These are phyloP conservation scores for Torymus texanus DNA, from an alignment of 2,888 invertebrate genomes.

Conservation along the genomic window DNA sequence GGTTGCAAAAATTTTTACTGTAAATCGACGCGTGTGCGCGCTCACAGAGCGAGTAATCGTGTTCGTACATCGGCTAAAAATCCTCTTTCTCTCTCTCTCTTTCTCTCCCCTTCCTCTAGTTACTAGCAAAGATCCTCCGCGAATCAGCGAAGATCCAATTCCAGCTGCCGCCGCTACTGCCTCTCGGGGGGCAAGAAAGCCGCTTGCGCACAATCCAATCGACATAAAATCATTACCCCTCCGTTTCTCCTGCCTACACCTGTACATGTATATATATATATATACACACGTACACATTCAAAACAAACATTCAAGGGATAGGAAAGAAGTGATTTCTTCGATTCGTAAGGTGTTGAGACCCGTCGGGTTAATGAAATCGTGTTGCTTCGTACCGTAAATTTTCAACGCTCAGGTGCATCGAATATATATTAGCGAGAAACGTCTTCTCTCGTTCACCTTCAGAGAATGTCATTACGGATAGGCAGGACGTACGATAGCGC, in stretches of 20 bases:
- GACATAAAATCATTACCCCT: constrained; percentile 43
- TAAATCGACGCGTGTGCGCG: constrained; percentile 27
- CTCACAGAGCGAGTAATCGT: not conserved
- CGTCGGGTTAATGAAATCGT: no score
- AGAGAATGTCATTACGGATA: not conserved
- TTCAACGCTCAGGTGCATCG: not conserved
- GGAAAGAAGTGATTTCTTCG: not conserved
- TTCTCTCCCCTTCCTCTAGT: not conserved
- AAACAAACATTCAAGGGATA: constrained; percentile 26
- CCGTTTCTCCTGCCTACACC: not conserved
- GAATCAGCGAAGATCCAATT: constrained; percentile 38
- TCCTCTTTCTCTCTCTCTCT: not conserved
- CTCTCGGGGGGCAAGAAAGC: not conserved
- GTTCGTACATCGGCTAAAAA: constrained; percentile 29
- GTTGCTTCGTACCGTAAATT: no score
- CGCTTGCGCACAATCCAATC: constrained; percentile 34
- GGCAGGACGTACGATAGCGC: not conserved
- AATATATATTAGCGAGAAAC: not conserved
- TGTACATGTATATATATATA: no score
- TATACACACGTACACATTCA: not conserved
- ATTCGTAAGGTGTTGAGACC: not conserved
- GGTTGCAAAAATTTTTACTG: constrained; percentile 46
- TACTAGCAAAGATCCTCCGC: constrained; percentile 36
- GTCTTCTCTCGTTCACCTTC: not conserved
- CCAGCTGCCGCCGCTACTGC: constrained; percentile 27